phyloP scores from a whole-genome alignment of 1,140 invertebrate genomes.

The Octopus sinensis region DNA sequence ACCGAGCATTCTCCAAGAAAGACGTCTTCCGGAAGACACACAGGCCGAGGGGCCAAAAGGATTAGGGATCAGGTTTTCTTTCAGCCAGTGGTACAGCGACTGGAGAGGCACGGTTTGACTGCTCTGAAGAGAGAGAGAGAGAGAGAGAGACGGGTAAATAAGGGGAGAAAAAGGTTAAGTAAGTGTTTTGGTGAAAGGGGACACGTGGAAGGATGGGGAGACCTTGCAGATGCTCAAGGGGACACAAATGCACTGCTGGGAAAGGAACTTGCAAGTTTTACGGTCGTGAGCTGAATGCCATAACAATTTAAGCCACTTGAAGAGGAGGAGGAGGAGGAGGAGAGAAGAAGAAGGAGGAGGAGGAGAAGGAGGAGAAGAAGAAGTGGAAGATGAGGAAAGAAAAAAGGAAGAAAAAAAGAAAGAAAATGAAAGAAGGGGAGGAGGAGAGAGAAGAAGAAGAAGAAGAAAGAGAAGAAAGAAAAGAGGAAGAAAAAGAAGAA shows the following conservation, averaged over 20 bases:
- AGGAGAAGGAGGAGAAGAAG: constrained; percentile 15
- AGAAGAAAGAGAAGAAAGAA: background rate
- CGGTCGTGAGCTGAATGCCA: too few relatives aligned
- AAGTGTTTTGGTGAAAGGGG: too few relatives aligned
- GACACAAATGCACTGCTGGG: too few relatives aligned
- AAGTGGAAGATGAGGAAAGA: background rate
- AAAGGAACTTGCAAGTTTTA: too few relatives aligned
- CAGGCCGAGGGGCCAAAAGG: constrained; percentile 55
- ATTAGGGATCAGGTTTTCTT: constrained; percentile 48
- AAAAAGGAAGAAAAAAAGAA: background rate
- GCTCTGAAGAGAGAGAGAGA: constrained; percentile 36
- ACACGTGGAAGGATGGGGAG: too few relatives aligned
- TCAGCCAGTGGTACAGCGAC: constrained; percentile 50
- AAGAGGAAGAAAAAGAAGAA: background rate
- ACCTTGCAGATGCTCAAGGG: too few relatives aligned
- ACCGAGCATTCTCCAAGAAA: constrained; percentile 55
- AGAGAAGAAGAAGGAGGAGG: background rate
- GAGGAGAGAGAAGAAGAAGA: too few relatives aligned
- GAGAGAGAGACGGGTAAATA: constrained; percentile 4
- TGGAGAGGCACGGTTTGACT: constrained; percentile 41
- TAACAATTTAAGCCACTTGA: too few relatives aligned
- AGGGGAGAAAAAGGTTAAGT: constrained; percentile 1
- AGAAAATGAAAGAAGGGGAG: too few relatives aligned
- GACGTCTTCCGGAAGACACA: constrained; percentile 50
- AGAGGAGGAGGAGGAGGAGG: too few relatives aligned